Evolutionary conservation across 2,888 invertebrate species (phyloP).

Genomic region (Aromia moschata): DNA sequence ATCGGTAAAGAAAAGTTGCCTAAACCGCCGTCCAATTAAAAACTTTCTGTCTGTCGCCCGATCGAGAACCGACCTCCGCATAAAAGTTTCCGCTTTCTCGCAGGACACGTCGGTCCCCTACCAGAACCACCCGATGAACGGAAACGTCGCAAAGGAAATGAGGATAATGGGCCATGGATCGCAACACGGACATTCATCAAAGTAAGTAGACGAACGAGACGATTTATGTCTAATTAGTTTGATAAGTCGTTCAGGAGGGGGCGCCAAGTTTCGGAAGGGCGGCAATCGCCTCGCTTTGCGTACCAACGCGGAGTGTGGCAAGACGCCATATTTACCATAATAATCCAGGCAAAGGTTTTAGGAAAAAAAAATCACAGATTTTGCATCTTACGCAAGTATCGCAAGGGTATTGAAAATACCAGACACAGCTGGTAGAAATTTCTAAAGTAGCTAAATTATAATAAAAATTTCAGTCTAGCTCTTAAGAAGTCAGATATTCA

Average conservation of each 20-base stretch:
- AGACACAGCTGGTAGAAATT: no score
- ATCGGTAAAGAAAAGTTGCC: background rate
- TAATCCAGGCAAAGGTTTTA: no score
- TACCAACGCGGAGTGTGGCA: no score
- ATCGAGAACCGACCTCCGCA: conserved; percentile 1
- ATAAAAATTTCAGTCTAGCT: no score
- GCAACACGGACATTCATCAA: conserved; percentile 72
- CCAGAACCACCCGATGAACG: conserved; percentile 72
- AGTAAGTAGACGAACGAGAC: conserved; percentile 62
- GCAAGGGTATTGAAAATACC: no score
- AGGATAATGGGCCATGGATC: conserved; percentile 91
- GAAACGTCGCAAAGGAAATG: conserved; percentile 87
- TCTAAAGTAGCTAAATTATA: no score
- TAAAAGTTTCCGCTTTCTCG: conserved; percentile 39
- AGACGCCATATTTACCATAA: no score
- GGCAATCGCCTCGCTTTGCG: no score
- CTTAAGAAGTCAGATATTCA: no score
- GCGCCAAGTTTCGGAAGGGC: background rate
- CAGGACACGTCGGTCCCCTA: conserved; percentile 72
- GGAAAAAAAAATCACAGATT: no score
- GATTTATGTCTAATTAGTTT: conserved; percentile 7
- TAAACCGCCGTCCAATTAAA: conserved; percentile 1
- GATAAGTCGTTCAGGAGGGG: background rate
- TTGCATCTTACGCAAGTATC: no score
- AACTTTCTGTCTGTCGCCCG: conserved; percentile 1